Percentiles rank a stretch among this genome's conserved stretches.
phyloP scores from a whole-genome alignment of 2,797 vertebrate species.

The Argyrosomus regius region DNA sequence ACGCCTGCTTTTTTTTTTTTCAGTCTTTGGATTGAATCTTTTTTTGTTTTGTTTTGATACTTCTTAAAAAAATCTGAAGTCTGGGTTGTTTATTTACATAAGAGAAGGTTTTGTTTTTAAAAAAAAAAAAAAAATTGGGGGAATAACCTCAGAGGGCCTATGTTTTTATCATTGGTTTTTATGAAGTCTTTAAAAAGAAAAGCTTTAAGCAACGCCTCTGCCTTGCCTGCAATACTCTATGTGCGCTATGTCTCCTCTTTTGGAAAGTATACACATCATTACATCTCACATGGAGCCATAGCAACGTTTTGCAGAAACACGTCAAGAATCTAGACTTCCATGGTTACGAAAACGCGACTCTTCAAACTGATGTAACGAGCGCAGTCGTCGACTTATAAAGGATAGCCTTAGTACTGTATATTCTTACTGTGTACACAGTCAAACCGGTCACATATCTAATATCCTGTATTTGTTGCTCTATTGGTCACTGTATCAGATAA shows the following conservation, averaged over 20 bases:
- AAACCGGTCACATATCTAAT: slow-evolving; percentile 78
- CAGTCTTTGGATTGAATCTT: slow-evolving; percentile 87
- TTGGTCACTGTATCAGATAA: slow-evolving; percentile 69
- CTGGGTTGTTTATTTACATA: slow-evolving; percentile 85
- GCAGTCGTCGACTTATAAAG: slow-evolving; percentile 69
- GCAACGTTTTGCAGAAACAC: slow-evolving; percentile 72
- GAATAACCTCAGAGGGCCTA: slow-evolving; percentile 94
- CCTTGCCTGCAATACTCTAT: slow-evolving; percentile 97
- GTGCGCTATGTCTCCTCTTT: slow-evolving; percentile 87
- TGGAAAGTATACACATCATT: slow-evolving; percentile 72
- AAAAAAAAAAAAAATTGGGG: slow-evolving; percentile 64
- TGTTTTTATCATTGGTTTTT: slow-evolving; percentile 93
- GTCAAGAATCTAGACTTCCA: slow-evolving; percentile 64
- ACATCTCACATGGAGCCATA: slow-evolving; percentile 77
- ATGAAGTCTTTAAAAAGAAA: slow-evolving; percentile 98
- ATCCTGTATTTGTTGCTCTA: slow-evolving; percentile 61
- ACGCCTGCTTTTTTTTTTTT: slow-evolving; percentile 85
- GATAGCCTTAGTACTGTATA: slow-evolving; percentile 84
- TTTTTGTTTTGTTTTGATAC: slow-evolving; percentile 65
- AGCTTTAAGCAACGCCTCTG: slow-evolving; percentile 99
- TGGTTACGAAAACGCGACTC: slow-evolving; percentile 56
- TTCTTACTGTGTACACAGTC: slow-evolving; percentile 74
- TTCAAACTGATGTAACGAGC: slow-evolving; percentile 68
- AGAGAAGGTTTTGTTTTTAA: slow-evolving; percentile 74
- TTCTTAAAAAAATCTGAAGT: slow-evolving; percentile 80